Percentiles rank a stretch among this genome's conserved stretches.
These are phyloP conservation scores for Cuniculus paca DNA, from an alignment of 2,797 vertebrate genomes.

Conservation along the genomic window DNA sequence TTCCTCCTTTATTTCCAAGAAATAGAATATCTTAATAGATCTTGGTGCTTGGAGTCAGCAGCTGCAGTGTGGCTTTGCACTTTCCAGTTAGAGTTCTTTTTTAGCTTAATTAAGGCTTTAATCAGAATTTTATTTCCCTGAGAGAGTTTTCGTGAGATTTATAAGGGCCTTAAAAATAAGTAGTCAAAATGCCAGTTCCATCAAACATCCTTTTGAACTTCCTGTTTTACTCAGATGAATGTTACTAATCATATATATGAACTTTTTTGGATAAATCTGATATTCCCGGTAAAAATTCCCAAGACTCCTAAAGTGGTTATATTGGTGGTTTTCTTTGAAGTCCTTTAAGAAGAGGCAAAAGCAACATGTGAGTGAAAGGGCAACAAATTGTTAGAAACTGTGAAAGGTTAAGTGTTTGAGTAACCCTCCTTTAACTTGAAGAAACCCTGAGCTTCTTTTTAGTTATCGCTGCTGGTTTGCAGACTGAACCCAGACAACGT, in stretches of 20 bases:
- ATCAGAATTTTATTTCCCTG: conserved; percentile 58
- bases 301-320: not conserved
- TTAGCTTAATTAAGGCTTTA: conserved; percentile 71
- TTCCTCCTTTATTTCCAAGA: not conserved
- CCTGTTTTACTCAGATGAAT: conserved; percentile 39
- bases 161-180: conserved; percentile 68
- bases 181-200: conserved; percentile 35
- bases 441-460: not conserved
- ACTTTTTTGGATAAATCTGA: conserved; percentile 30
- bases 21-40: not conserved
- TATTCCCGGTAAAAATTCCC: conserved; percentile 1
- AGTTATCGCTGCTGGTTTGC: not conserved
- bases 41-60: not conserved
- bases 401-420: not conserved
- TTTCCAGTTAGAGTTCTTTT: conserved; percentile 50
- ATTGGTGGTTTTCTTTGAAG: conserved; percentile 32
- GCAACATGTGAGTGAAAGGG: not conserved
- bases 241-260: conserved; percentile 45
- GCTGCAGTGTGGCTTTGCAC: not conserved
- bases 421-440: not conserved
- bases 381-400: not conserved
- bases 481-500: not conserved
- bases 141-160: conserved; percentile 67
- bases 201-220: conserved; percentile 61
- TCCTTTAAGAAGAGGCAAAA: conserved; percentile 26